Conservation (phyloP, 1,140 invertebrate genomes). For the Drosophila kepulauana region DNA sequence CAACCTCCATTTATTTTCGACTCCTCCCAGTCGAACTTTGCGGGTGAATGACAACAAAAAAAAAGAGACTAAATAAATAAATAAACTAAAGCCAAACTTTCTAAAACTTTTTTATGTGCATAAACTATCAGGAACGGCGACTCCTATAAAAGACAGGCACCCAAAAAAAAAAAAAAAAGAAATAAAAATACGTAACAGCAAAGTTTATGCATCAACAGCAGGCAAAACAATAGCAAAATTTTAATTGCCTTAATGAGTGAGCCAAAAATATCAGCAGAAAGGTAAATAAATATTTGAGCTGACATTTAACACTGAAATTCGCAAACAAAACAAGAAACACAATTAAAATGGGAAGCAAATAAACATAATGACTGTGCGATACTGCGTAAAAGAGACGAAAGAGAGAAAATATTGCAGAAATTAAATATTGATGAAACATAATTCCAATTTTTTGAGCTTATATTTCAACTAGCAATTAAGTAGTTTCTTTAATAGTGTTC, state of each 20-base stretch:
- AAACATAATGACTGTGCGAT: neutral
- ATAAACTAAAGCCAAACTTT: slow-evolving; percentile 37
- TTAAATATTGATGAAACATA: neutral
- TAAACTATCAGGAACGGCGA: slow-evolving; percentile 44
- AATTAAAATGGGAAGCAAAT: neutral
- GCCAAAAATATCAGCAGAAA: slow-evolving; percentile 45
- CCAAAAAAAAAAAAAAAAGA: slow-evolving; percentile 36
- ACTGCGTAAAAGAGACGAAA: slow-evolving; percentile 15
- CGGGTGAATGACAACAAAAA: slow-evolving; percentile 27
- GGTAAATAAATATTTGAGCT: slow-evolving; percentile 55
- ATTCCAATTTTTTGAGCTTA: neutral
- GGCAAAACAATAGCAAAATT: slow-evolving; percentile 26
- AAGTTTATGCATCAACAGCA: slow-evolving; percentile 41
- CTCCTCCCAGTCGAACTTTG: slow-evolving; percentile 46
- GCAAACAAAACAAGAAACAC: slow-evolving; percentile 27
- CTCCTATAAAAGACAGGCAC: slow-evolving; percentile 25
- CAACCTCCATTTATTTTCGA: neutral
- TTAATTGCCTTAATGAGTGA: slow-evolving; percentile 61
- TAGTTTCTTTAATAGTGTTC: no score
- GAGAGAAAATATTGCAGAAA: no score
- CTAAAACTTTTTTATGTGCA: slow-evolving; percentile 45
- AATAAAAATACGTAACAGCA: slow-evolving; percentile 19
- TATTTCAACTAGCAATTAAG: neutral
- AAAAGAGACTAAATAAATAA: slow-evolving; percentile 2
- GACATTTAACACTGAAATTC: slow-evolving; percentile 44